These are phyloP conservation scores for Osmerus mordax DNA, from an alignment of 2,113 vertebrate genomes.

Conservation along the genomic window DNA sequence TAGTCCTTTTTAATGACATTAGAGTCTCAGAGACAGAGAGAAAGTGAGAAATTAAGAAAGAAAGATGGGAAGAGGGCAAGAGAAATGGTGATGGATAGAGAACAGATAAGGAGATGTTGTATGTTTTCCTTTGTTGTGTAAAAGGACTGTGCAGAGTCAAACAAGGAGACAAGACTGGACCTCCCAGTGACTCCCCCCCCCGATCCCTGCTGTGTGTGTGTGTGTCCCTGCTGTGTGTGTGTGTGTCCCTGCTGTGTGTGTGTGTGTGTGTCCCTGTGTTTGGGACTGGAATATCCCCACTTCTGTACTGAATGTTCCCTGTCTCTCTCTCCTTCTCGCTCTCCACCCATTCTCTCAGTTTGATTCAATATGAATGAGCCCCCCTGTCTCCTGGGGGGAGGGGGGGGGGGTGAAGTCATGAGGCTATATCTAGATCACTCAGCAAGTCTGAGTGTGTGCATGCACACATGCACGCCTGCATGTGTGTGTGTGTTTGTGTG, in stretches of 20 bases:
- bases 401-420: slow-evolving; percentile 60
- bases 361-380: slow-evolving; percentile 67
- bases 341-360: slow-evolving; percentile 9
- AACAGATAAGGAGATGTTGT: not conserved
- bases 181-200: not conserved
- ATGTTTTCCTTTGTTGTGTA: not conserved
- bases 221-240: slow-evolving; percentile 5
- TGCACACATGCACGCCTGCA: not conserved
- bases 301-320: slow-evolving; percentile 22
- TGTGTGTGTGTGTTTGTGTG: slow-evolving; percentile 9
- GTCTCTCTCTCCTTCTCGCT: slow-evolving; percentile 9
- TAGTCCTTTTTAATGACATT: not conserved
- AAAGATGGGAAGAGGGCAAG: not conserved
- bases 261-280: not conserved
- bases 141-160: not conserved
- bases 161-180: not conserved
- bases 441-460: slow-evolving; percentile 52
- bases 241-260: slow-evolving; percentile 12
- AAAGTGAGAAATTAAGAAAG: too few species aligned
- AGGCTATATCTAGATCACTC: slow-evolving; percentile 69
- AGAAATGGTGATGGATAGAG: not conserved
- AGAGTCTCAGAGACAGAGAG: not conserved
- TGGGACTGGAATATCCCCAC: slow-evolving; percentile 13
- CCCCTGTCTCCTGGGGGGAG: slow-evolving; percentile 34
- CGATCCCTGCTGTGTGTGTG: slow-evolving; percentile 3